Conservation (phyloP, 2,113 vertebrate genomes). For the Addax nasomaculatus region DNA sequence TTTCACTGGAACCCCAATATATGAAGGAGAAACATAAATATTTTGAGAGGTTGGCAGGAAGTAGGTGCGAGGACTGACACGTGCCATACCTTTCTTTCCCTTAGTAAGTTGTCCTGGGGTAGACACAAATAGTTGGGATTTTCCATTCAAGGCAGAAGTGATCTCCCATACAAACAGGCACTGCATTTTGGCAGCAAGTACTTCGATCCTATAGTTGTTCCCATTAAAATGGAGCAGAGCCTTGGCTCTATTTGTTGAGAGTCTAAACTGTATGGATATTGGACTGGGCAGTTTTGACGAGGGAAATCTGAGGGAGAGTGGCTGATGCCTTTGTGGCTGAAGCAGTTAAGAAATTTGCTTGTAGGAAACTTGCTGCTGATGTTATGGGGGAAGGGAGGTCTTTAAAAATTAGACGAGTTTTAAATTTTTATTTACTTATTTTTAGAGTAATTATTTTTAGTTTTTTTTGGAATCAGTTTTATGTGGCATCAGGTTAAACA, state of each 20-base stretch:
- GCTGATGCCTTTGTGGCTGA: constrained; percentile 56
- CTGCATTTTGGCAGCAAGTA: constrained; percentile 58
- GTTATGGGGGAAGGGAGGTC: not conserved
- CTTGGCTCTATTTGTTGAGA: not conserved
- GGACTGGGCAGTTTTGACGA: constrained; percentile 10
- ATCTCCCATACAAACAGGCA: constrained; percentile 74
- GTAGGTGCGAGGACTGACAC: not conserved
- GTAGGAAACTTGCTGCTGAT: constrained; percentile 50
- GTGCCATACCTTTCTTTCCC: constrained; percentile 64
- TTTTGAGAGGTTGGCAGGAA: constrained; percentile 1
- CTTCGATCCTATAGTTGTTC: not conserved
- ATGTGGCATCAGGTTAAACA: not conserved
- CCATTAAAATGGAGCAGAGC: not conserved
- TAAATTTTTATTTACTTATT: not conserved
- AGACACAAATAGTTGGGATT: constrained; percentile 71
- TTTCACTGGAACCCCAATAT: not conserved
- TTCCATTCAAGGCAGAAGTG: constrained; percentile 73
- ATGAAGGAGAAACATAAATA: constrained; percentile 41
- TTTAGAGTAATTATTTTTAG: not conserved
- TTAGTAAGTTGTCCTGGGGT: constrained; percentile 66
- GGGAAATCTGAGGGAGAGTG: constrained; percentile 4
- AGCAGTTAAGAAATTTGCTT: constrained; percentile 59
- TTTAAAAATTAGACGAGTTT: not conserved
- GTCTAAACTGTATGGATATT: not conserved
- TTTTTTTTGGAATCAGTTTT: not conserved